A percentile compares a stretch with the other conserved stretches of the same genome.
These are phyloP conservation scores for Himalopsyche kuldschensis DNA, from an alignment of 2,888 invertebrate species.

Conservation along the genomic window DNA sequence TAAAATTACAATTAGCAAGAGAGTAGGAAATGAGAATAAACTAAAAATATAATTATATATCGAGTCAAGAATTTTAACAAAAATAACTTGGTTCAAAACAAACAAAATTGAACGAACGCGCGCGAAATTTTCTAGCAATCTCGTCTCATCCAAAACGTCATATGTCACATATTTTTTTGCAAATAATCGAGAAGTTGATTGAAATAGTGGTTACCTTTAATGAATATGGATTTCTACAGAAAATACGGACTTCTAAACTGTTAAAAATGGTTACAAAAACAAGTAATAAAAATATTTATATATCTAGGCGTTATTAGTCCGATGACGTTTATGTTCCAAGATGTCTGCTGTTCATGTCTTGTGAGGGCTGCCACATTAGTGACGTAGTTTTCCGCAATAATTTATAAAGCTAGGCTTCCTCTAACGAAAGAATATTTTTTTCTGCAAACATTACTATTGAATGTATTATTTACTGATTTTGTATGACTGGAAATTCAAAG, in stretches of 20 bases:
- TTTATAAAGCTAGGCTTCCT: neutral
- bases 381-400: neutral
- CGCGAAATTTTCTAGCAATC: neutral
- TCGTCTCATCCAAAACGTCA: conserved; percentile 4
- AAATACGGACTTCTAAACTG: neutral
- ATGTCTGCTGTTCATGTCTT: neutral
- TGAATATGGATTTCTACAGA: neutral
- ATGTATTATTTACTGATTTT: too few relatives aligned
- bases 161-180: neutral
- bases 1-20: neutral
- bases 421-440: neutral
- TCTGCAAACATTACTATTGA: too few relatives aligned
- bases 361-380: neutral
- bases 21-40: neutral
- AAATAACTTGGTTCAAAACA: neutral
- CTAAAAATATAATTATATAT: neutral
- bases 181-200: neutral
- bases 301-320: neutral
- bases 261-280: neutral
- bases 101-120: conserved; percentile 8
- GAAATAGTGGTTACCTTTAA: neutral
- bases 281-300: neutral
- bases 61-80: too few relatives aligned
- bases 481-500: too few relatives aligned
- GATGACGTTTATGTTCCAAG: neutral